Percentiles rank a stretch among this genome's conserved stretches.
These are phyloP conservation scores for Otocyon megalotis DNA, from an alignment of 2,113 vertebrate genomes.

Conservation along the genomic window DNA sequence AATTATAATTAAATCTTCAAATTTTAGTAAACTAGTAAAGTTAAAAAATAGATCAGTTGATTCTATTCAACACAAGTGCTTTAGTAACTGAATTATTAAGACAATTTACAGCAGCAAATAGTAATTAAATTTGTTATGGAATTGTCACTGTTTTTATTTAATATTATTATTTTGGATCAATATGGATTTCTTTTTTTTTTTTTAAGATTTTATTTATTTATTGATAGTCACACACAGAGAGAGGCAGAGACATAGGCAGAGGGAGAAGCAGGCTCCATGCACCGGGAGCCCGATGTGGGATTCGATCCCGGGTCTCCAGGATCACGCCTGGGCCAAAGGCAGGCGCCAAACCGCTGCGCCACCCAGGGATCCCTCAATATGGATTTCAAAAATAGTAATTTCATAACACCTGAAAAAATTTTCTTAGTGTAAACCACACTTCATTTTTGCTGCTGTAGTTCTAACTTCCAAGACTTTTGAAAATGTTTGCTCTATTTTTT, in stretches of 20 bases:
- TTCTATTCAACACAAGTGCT: neutral
- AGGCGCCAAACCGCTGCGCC: too few relatives aligned
- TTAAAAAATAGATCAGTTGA: neutral
- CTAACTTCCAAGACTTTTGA: neutral
- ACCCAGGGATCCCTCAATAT: too few relatives aligned
- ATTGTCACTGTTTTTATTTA: neutral
- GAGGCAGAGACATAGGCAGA: too few relatives aligned
- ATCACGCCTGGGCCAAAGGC: too few relatives aligned
- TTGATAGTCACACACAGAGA: too few relatives aligned
- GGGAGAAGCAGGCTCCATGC: too few relatives aligned
- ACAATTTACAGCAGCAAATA: neutral
- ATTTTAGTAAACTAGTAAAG: neutral
- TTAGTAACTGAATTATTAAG: neutral
- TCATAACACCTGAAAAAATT: neutral
- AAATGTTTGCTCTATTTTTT: neutral
- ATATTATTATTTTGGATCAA: neutral
- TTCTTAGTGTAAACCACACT: neutral
- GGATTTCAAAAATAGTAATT: too few relatives aligned
- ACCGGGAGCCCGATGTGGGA: too few relatives aligned
- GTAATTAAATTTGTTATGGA: neutral
- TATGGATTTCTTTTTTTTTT: too few relatives aligned
- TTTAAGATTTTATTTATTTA: too few relatives aligned
- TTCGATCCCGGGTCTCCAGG: too few relatives aligned
- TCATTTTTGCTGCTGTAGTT: neutral
- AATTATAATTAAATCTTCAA: neutral